Percentiles rank a stretch among this genome's conserved stretches.
Evolutionary conservation across 2,113 vertebrate genomes (phyloP).

Genomic region (Pampusana beccarii): DNA sequence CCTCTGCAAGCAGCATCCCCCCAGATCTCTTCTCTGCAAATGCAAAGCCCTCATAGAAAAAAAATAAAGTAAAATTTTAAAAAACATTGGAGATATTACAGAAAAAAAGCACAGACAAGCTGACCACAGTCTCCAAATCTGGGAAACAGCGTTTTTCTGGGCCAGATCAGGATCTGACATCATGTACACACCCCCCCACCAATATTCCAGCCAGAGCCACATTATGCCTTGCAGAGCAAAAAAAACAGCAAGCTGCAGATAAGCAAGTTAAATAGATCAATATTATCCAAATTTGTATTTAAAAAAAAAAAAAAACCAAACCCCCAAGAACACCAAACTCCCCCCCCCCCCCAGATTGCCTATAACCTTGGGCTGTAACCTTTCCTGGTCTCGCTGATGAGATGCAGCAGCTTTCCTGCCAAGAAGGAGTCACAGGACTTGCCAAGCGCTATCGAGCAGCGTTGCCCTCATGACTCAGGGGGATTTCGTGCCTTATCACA

Average conservation of each 20-base stretch:
- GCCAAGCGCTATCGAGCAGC: background rate
- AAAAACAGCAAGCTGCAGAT: background rate
- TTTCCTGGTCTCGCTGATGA: background rate
- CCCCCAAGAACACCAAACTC: too few species aligned
- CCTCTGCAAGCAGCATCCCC: background rate
- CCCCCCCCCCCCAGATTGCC: background rate
- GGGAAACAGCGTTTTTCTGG: background rate
- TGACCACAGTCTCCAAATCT: accelerated
- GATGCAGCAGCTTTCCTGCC: background rate
- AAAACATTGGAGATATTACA: background rate
- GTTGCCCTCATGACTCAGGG: background rate
- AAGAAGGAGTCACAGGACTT: background rate
- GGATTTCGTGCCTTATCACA: background rate
- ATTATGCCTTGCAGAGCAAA: too few species aligned
- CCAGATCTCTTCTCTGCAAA: background rate
- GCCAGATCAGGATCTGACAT: background rate
- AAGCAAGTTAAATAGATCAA: background rate
- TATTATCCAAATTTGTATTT: background rate
- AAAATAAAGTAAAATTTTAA: background rate
- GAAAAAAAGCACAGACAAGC: background rate
- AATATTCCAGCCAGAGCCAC: accelerated
- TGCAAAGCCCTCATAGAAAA: background rate
- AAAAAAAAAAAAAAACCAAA: background rate
- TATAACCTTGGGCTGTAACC: background rate
- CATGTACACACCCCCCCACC: accelerated